Conservation (phyloP, 2,888 invertebrate genomes). For the Hesperia comma region DNA sequence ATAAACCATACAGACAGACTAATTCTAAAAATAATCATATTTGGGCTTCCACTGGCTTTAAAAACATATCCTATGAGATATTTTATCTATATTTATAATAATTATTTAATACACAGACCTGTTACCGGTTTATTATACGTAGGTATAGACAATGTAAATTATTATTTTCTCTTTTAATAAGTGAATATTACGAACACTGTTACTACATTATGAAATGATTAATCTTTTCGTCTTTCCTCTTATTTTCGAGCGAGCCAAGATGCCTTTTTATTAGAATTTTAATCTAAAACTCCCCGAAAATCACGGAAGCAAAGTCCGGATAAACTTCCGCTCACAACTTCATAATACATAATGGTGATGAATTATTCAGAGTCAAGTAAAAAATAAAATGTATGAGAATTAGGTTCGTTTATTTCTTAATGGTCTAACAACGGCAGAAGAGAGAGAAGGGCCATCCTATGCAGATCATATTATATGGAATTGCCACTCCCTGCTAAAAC, state of each 20-base stretch:
- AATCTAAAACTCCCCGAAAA: slow-evolving; percentile 27
- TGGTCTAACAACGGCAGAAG: slow-evolving; percentile 10
- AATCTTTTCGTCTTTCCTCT: neutral
- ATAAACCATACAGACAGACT: too few relatives aligned
- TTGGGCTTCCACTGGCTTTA: too few relatives aligned
- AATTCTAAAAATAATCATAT: too few relatives aligned
- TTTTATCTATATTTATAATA: too few relatives aligned
- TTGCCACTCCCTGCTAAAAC: too few relatives aligned
- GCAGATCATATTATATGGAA: too few relatives aligned
- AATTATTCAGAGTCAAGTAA: slow-evolving; percentile 30
- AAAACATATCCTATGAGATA: too few relatives aligned
- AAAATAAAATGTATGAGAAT: slow-evolving; percentile 30
- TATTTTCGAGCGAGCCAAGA: neutral
- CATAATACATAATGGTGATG: slow-evolving; percentile 31
- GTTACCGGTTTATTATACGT: too few relatives aligned
- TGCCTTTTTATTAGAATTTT: slow-evolving; percentile 25
- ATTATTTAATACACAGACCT: too few relatives aligned
- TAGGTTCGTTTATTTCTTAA: slow-evolving; percentile 25
- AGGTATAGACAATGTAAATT: too few relatives aligned
- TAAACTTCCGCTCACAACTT: slow-evolving; percentile 30
- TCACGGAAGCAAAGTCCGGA: slow-evolving; percentile 26
- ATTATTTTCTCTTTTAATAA: neutral
- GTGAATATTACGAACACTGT: slow-evolving; percentile 1
- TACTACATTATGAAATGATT: slow-evolving; percentile 7
- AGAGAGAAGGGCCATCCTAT: too few relatives aligned